These are phyloP conservation scores for Sebastes hubbsi DNA, from an alignment of 2,797 vertebrate genomes.

Conservation along the genomic window DNA sequence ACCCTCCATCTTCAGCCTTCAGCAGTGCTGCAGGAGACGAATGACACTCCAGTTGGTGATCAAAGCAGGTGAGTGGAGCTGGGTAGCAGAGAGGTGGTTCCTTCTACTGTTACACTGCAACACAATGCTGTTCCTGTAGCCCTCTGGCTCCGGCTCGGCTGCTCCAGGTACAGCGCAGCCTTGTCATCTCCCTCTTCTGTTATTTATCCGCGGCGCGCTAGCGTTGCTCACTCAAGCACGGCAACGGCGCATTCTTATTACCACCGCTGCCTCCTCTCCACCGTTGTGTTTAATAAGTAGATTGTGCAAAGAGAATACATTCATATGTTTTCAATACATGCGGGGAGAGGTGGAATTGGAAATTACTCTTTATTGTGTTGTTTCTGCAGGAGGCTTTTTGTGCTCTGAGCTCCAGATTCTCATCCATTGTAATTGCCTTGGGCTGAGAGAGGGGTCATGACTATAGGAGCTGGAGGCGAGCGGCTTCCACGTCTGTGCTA, in stretches of 20 bases:
- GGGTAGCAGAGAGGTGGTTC: slow-evolving; percentile 53
- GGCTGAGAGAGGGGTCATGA: slow-evolving; percentile 66
- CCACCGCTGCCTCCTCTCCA: slow-evolving; percentile 15
- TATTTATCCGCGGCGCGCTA: slow-evolving; percentile 52
- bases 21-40: slow-evolving; percentile 73
- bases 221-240: slow-evolving; percentile 31
- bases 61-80: slow-evolving; percentile 75
- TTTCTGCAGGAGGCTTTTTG: slow-evolving; percentile 47
- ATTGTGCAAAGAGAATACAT: slow-evolving; percentile 46
- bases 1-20: slow-evolving; percentile 45
- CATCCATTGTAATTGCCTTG: slow-evolving; percentile 74
- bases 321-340: slow-evolving; percentile 55
- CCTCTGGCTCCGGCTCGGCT: slow-evolving; percentile 44
- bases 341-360: slow-evolving; percentile 43
- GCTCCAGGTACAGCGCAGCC: slow-evolving; percentile 45
- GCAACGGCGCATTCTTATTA: slow-evolving; percentile 36
- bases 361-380: slow-evolving; percentile 57
- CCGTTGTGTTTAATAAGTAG: slow-evolving; percentile 53
- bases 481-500: slow-evolving; percentile 53
- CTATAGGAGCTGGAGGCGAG: slow-evolving; percentile 60
- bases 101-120: slow-evolving; percentile 51
- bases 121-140: slow-evolving; percentile 51
- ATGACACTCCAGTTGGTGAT: slow-evolving; percentile 79
- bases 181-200: slow-evolving; percentile 56
- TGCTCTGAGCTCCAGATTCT: slow-evolving; percentile 50